Evolutionary conservation across 2,113 vertebrate species (phyloP), one percentile per base, ranked within the genome.

Genomic region (Phocoena sinus): DNA sequence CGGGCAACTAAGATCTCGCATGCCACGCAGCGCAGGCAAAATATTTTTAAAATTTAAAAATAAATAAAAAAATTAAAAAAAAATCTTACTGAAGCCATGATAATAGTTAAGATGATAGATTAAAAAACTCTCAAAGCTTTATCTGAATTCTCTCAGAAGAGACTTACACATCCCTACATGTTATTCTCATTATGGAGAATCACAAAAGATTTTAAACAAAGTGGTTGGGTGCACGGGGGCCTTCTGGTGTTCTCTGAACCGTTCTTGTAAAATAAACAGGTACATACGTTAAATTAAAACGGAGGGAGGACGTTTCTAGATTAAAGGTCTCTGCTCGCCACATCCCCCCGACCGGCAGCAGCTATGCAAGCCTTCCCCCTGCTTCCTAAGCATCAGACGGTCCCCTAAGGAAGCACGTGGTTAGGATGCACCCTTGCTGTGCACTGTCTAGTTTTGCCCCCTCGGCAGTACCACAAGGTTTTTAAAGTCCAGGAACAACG

Each of bases 371-470:
- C 53, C 53, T 53, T 14, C 63, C 28, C 2, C 10, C 11, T 20
- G 6, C 53, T 5, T 36, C 41, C 70, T 0, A 4, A n/a, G 60
- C 15, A 14, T 0, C 1, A 41, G 36, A 0, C 3, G 12, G 50
- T 41, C 10, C 56, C 18, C 38, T 15, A 28, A 44, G 4, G 8
- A 53, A 13, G 71, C 81, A 47, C 3, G 2, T 0, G 7, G 20
- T 15, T 2, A 13, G 10, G 26, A 8, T 0, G 12, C n/a, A n/a
- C 28, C 3, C 0, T 8, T 15, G 8, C 77, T 3, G 15, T 15
- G 20, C 7, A 71, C 7, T 8, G 0, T 5, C 2, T 5, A 5
- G 23, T 26, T 31, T 31, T 7, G 23, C 17, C 36, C 21, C 60
- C 58, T 41, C 12, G 2, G 50, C 68, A 4, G 23, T 2, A 15